Conservation (phyloP, 2,888 invertebrate genomes). For the Limnephilus rhombicus region DNA sequence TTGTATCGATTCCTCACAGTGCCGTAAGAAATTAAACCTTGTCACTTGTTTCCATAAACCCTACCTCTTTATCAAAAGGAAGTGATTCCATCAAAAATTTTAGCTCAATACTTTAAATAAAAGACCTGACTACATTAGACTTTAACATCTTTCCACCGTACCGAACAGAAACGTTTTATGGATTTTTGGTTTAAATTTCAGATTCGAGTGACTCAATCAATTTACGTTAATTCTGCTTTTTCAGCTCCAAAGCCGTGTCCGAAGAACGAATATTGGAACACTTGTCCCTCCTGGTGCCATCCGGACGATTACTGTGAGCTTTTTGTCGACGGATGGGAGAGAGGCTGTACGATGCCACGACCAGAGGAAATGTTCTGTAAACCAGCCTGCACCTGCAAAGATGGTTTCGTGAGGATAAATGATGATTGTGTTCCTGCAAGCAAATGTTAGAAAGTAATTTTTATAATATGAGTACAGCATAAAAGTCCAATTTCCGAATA, state of each 20-base stretch:
- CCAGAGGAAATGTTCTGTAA: constrained; percentile 7
- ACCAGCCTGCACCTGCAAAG: constrained; percentile 12
- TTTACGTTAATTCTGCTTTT: background rate
- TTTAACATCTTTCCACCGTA: no score
- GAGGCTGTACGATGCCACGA: background rate
- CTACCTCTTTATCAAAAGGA: no score
- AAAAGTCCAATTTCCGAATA: no score
- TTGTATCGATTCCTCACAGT: no score
- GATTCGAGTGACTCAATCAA: no score
- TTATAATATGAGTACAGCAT: background rate
- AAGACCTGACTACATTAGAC: no score
- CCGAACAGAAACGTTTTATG: background rate
- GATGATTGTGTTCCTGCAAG: background rate
- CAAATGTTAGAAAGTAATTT: constrained; percentile 1
- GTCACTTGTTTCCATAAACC: no score
- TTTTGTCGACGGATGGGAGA: background rate
- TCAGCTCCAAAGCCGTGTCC: background rate
- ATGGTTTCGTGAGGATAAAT: constrained; percentile 35
- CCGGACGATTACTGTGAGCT: constrained; percentile 17
- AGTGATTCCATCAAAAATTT: no score
- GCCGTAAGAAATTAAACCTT: no score
- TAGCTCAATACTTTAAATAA: no score
- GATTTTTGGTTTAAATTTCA: no score
- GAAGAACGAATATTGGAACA: constrained; percentile 11
- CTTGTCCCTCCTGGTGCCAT: constrained; percentile 8